Evolutionary conservation across 2,888 invertebrate genomes (phyloP), one percentile per base, ranked within the genome.

Genomic region (Aquatica leii): DNA sequence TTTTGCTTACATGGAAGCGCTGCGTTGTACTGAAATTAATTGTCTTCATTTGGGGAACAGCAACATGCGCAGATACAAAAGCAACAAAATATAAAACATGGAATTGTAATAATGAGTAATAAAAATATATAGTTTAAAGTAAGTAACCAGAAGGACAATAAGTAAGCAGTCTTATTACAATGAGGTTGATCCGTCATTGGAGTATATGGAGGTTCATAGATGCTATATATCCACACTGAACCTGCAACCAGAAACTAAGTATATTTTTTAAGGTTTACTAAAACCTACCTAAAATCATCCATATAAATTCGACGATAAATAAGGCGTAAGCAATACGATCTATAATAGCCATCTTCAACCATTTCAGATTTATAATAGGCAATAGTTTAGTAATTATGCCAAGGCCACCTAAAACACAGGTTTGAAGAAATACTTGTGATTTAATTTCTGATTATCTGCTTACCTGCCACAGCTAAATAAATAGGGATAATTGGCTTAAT

Each of bases 91-190:
- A 76, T 76, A 52, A 73, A 76, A 43, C 65, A 51, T 55, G 73
- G 75, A 49, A 75, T 72, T n/a, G 62, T 18, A 1, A 73, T 1
- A 0, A 72, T 48, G 9, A 70, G 60, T 1, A 71, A 4, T 2
- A 69, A 9, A 4, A 73, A 18, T 3, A 71, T 71, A 35, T 72
- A 72, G 14, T 71, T 34, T 8, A 74, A 31, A 0, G 73, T 71
- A 2, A 78, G 46, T 46, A 77, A 75, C 56, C 71, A 66, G 66
- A 79, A 78, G 6, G 78, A 76, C 46, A 77, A 71, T 63, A 76
- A 55, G 50, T 78, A 79, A 0, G 75, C 73, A n/a, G 75, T 76
- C 66, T 77, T 77, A 58, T 77, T 70, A 69, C 79, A 79, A 60
- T 77, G 34, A 31, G 17, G 35, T 9, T 18, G 15, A 34, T 52